Evolutionary conservation across 2,797 vertebrate genomes (phyloP), one percentile per base, ranked within the genome.

Genomic region (Nyctalus aviator): DNA sequence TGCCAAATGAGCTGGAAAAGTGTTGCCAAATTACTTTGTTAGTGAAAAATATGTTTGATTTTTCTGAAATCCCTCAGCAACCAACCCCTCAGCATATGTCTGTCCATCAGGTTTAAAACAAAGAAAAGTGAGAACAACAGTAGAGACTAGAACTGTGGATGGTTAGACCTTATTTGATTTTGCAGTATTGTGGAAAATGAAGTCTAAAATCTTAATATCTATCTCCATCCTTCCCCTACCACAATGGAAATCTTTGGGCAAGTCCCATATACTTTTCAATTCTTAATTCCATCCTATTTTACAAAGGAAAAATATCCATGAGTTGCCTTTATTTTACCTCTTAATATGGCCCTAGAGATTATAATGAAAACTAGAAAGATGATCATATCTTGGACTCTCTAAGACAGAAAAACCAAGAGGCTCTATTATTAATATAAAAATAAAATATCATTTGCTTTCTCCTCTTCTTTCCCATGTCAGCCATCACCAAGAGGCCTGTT

Each of bases 251-350:
- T 62, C 13, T 27, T 41, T 44, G 35, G 37, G n/a, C 9, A 77
- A 75, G n/a, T 32, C 71, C 5, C 32, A 62, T 10, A n/a, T 12
- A 71, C 12, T 44, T 59, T 62, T 83, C 37, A 23, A 37, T 76
- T 94, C 83, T 90, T 64, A 84, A 94, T 66, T 72, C 55, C 57
- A 77, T 64, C 5, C 44, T 79, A 5, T 79, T 89, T 95, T 35
- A 55, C 55, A 41, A 75, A 78, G 25, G 25, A 92, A 90, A 84
- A 84, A 23, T 1, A 55, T 81, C 75, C 23, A 21, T 55, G 62
- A 71, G 18, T n/a, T 93, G 21, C 30, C 50, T 86, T 88, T 30
- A 5, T 79, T 89, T 69, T 66, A 41, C 41, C 27, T 94, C 17
- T 25, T 62, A 41, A 41, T 66, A 79, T 27, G 37, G 21, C 57